These are phyloP conservation scores for Oreochromis niloticus DNA, from an alignment of 2,113 vertebrate species.

Conservation along the genomic window DNA sequence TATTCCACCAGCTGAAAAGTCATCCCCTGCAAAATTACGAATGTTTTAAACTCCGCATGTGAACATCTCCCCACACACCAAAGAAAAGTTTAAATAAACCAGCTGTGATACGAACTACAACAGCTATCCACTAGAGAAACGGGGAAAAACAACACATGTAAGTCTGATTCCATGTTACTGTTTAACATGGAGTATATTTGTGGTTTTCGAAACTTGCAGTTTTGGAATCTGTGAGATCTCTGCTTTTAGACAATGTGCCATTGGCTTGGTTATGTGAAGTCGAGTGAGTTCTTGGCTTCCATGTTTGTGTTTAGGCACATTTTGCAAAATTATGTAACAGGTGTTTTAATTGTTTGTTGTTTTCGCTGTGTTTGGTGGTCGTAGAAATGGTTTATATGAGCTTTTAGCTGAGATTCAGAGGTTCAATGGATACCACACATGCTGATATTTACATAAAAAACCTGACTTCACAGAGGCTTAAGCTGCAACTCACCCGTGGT, in stretches of 20 bases:
- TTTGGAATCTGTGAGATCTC: not conserved
- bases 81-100: not conserved
- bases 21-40: not conserved
- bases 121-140: not conserved
- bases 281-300: accelerated
- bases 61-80: not conserved
- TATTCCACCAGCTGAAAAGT: accelerated
- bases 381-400: not conserved
- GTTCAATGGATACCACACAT: not conserved
- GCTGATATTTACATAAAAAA: not conserved
- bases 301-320: not conserved
- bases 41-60: accelerated
- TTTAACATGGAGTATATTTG: not conserved
- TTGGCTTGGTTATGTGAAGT: not conserved
- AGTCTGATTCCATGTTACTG: not conserved
- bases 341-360: not conserved
- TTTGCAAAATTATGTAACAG: not conserved
- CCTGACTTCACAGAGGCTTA: not conserved
- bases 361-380: not conserved
- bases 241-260: accelerated
- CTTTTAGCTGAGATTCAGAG: not conserved
- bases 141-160: accelerated
- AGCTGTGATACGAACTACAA: not conserved
- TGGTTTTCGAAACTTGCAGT: not conserved
- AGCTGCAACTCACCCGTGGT: not conserved